Evolutionary conservation across 2,113 vertebrate genomes (phyloP).

Genomic region (Gadus macrocephalus): DNA sequence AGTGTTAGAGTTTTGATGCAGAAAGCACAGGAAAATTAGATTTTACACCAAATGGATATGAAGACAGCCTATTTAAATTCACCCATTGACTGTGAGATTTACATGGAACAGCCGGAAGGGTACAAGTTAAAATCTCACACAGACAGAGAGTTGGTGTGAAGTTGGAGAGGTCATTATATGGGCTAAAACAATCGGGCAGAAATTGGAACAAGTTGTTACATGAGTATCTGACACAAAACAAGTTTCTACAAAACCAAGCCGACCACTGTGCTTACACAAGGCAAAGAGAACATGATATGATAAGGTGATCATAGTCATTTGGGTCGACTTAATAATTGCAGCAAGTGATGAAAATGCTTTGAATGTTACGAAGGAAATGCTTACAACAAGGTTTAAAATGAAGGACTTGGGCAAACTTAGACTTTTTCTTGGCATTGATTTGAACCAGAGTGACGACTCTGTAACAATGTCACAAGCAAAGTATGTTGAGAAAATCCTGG

Average conservation of each 20-base stretch:
- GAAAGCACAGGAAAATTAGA: slow-evolving; percentile 1
- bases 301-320: background rate
- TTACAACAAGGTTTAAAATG: background rate
- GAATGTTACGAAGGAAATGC: background rate
- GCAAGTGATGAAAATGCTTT: background rate
- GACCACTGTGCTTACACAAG: background rate
- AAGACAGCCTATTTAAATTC: slow-evolving; percentile 10
- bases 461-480: slow-evolving; percentile 1
- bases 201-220: slow-evolving; percentile 4
- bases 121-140: background rate
- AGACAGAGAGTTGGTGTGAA: background rate
- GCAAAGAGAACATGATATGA: background rate
- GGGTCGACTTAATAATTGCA: background rate
- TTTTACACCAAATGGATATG: slow-evolving; percentile 13
- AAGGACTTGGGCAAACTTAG: background rate
- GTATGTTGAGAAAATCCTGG: slow-evolving; percentile 1
- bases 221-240: background rate
- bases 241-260: background rate
- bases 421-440: slow-evolving; percentile 1
- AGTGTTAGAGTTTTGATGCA: background rate
- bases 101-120: background rate
- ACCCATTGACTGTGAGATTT: background rate
- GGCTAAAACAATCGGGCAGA: background rate
- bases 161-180: background rate
- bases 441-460: background rate